Evolutionary conservation across 1,140 invertebrate genomes (phyloP).

Genomic region (Globodera rostochiensis): DNA sequence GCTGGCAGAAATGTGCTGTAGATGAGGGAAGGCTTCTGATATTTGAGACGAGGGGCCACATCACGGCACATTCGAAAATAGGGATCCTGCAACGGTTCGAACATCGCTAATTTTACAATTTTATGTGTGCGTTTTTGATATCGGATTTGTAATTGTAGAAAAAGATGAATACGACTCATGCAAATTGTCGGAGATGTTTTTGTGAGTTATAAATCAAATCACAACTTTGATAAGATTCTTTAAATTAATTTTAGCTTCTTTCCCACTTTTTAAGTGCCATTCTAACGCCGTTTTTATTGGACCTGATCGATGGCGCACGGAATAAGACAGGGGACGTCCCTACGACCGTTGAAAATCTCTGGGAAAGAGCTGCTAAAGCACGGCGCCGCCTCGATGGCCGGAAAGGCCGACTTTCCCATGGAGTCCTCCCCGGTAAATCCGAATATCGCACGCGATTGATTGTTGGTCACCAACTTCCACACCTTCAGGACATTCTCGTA

Average conservation of each 20-base stretch:
- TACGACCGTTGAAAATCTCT: slow-evolving; percentile 80
- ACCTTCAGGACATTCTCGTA: slow-evolving; percentile 89
- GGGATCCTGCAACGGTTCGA: slow-evolving; percentile 75
- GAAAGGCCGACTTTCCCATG: slow-evolving; percentile 95
- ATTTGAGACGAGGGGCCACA: slow-evolving; percentile 84
- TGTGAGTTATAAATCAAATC: too few relatives aligned
- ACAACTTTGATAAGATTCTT: too few relatives aligned
- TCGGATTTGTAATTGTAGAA: too few relatives aligned
- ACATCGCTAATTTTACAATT: too few relatives aligned
- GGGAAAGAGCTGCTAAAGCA: slow-evolving; percentile 92
- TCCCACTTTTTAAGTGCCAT: too few relatives aligned
- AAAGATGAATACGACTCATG: too few relatives aligned
- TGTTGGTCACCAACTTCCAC: slow-evolving; percentile 90
- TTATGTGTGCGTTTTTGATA: too few relatives aligned
- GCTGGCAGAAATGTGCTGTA: slow-evolving; percentile 95
- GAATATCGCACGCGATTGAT: slow-evolving; percentile 89
- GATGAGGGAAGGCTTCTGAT: slow-evolving; percentile 87
- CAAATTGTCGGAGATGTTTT: too few relatives aligned
- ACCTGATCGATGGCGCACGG: slow-evolving; percentile 98
- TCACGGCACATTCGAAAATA: slow-evolving; percentile 98
- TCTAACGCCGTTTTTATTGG: slow-evolving; percentile 16
- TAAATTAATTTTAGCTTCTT: too few relatives aligned
- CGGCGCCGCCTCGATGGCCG: slow-evolving; percentile 92
- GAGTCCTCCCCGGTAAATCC: slow-evolving; percentile 91
- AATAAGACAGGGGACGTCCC: slow-evolving; percentile 86